Conservation (phyloP, 64 coral and sea anemone species). For the Trachythela sp. region DNA sequence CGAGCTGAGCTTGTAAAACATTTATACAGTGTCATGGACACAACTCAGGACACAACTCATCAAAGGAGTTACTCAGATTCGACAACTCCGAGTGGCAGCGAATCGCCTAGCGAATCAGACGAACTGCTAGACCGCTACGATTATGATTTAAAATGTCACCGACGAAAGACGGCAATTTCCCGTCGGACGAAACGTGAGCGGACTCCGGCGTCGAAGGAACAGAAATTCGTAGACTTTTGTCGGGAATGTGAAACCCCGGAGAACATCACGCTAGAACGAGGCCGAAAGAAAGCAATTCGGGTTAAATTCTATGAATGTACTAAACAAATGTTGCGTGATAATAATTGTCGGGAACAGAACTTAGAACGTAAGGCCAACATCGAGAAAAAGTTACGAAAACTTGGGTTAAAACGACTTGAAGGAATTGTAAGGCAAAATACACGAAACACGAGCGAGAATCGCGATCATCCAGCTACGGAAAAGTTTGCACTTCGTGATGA, state of each 20-base stretch:
- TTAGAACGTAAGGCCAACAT: background rate
- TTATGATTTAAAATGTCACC: background rate
- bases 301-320: background rate
- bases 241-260: background rate
- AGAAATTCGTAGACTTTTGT: background rate
- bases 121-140: background rate
- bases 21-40: background rate
- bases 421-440: background rate
- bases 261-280: background rate
- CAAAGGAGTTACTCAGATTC: background rate
- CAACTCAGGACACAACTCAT: background rate
- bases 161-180: background rate
- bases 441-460: background rate
- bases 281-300: background rate
- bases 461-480: background rate
- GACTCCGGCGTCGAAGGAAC: background rate
- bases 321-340: background rate
- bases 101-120: background rate
- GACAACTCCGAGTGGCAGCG: background rate
- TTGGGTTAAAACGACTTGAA: background rate
- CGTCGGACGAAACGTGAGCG: background rate
- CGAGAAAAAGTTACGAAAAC: background rate
- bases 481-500: background rate
- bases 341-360: background rate
- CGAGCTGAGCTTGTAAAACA: background rate